Evolutionary conservation across 2,113 vertebrate species (phyloP).

Genomic region (Oenanthe oenanthe): DNA sequence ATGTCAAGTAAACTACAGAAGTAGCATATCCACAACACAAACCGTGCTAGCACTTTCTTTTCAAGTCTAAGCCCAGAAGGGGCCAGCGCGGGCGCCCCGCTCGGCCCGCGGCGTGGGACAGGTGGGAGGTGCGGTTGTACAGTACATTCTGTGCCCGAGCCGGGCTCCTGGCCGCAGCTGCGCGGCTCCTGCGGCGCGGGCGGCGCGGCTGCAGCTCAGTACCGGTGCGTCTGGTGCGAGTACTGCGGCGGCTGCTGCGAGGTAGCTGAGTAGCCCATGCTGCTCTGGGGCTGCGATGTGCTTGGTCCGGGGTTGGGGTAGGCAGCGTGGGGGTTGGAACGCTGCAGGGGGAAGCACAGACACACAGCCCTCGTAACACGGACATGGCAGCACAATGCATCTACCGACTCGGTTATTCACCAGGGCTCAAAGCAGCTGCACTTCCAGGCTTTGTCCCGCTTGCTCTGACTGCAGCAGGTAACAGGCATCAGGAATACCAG

Average conservation of each 20-base stretch:
- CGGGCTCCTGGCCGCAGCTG: conserved; percentile 73
- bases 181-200: conserved; percentile 69
- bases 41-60: conserved; percentile 83
- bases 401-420: background rate
- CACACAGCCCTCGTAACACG: background rate
- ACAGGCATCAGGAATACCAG: background rate
- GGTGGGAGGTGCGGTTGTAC: conserved; percentile 75
- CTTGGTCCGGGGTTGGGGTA: conserved; percentile 99
- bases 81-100: conserved; percentile 70
- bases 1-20: conserved; percentile 87
- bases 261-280: conserved; percentile 99
- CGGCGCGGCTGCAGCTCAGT: conserved; percentile 82
- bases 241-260: conserved; percentile 99
- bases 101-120: conserved; percentile 48
- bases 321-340: conserved; percentile 99
- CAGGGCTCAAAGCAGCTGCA: background rate
- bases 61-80: conserved; percentile 78
- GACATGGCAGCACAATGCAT: rapidly evolving
- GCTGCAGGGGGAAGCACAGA: conserved; percentile 76
- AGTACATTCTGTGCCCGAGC: conserved; percentile 78
- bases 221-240: conserved; percentile 98
- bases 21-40: conserved; percentile 85
- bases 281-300: conserved; percentile 99
- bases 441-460: background rate
- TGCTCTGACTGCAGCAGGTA: background rate